phyloP scores from a whole-genome alignment of 2,888 invertebrate species.

The Silvanus unidentatus region DNA sequence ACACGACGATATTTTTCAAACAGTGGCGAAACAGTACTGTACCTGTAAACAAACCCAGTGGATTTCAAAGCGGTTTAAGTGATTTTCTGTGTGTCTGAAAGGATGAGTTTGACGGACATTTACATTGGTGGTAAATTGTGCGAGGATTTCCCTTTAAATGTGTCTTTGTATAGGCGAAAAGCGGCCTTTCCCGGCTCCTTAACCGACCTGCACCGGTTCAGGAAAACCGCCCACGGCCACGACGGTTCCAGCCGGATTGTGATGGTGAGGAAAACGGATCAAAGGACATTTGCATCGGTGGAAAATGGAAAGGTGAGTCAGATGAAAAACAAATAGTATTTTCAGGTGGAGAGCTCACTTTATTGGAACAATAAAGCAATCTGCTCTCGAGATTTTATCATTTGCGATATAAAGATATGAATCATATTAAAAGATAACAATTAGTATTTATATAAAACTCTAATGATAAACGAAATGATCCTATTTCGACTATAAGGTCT shows the following conservation, averaged over 20 bases:
- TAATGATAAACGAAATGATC: too few relatives aligned
- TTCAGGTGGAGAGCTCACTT: too few relatives aligned
- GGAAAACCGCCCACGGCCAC: slow-evolving; percentile 45
- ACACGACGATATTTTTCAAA: slow-evolving; percentile 15
- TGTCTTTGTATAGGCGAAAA: slow-evolving; percentile 38
- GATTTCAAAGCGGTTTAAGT: slow-evolving; percentile 2
- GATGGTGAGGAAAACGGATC: slow-evolving; percentile 64
- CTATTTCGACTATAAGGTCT: too few relatives aligned
- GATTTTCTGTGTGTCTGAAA: too few relatives aligned
- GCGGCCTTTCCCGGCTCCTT: slow-evolving; percentile 40
- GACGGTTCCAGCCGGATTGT: slow-evolving; percentile 56
- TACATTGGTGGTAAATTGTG: slow-evolving; percentile 24
- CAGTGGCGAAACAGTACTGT: slow-evolving; percentile 4
- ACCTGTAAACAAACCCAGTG: slow-evolving; percentile 7
- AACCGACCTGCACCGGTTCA: slow-evolving; percentile 41
- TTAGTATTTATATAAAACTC: too few relatives aligned
- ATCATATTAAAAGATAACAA: too few relatives aligned
- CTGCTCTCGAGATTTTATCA: slow-evolving; percentile 4
- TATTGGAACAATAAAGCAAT: too few relatives aligned
- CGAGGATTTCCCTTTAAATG: slow-evolving; percentile 23
- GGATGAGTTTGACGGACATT: slow-evolving; percentile 18
- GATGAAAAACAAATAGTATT: not conserved
- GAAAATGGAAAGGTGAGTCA: slow-evolving; percentile 51
- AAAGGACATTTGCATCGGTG: slow-evolving; percentile 57
- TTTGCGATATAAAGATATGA: too few relatives aligned